Evolutionary conservation across 1,140 invertebrate species (phyloP), one percentile per base, ranked within the genome.

Genomic region (Hyles vespertilio): DNA sequence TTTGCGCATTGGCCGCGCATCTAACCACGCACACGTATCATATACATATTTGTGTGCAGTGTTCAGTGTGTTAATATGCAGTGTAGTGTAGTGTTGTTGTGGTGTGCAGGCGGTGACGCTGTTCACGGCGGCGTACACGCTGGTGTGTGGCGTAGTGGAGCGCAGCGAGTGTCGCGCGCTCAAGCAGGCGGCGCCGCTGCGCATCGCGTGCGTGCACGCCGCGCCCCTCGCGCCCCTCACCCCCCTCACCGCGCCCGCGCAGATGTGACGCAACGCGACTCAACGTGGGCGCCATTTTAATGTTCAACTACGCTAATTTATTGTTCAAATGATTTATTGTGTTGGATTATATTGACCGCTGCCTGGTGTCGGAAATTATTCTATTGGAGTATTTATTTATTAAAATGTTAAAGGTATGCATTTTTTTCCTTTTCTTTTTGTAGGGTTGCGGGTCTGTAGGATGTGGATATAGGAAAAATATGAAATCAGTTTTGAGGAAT

Each of bases 81-180:
- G 7, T 11, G n/a, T 11, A 48, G n/a, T 48, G n/a, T n/a, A n/a
- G 46, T 48, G 3, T 8, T 48, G 3, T 8, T n/a, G 12, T 11
- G 36, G 36, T 40, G 36, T 65, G 0, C 61, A 87, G 84, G 75
- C 81, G 5, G 70, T 80, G 59, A 85, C 82, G 2, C 50, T 87
- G 52, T 81, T 84, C 55, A 70, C 79, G 44, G 61, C 74, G 5
- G 74, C 76, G 0, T 87, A 84, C 62, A 72, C 67, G 0, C 51
- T 84, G 61, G 82, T 83, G 55, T 61, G 67, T 5, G 60, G 63
- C 7, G 70, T 71, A 51, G 58, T 79, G 69, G 81, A 81, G 53
- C 67, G 65, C 7, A 56, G 61, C 47, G 66, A 65, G 32, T 11
- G 34, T 9, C 66, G 49, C 5, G 48, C 52, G 2, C 51, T 60